Base-by-base conservation (phyloP, 2,113 vertebrate genomes). In the Elachura formosa region DNA sequence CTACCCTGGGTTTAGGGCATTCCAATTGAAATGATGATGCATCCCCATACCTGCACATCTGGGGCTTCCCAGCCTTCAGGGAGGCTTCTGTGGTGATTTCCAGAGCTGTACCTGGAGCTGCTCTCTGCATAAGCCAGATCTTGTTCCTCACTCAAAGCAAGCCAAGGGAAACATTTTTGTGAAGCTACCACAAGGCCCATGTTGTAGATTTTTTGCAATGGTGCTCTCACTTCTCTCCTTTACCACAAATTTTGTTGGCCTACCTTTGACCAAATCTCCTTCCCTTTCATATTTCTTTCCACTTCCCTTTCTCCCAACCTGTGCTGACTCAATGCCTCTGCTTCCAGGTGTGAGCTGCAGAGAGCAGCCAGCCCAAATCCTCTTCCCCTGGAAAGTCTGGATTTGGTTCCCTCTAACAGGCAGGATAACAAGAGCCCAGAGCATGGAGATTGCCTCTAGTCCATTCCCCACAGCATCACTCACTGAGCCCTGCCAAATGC, bases 11-110 rank as follows among this genome's bases (percentile, higher is more conserved):
- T 61, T 94, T 71, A 43, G 45, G 48, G 22, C 31, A 31, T 34
- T 26, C 11, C 41, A 69, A 0, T 0, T 55, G 17, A 67, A 78
- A 67, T 0, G 0, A 29, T n/a, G 48, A 11, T 38, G n/a, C 33
- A 52, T 49, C 36, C 17, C 58, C 68, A 51, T 20, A 6, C 17
- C 11, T 58, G 84, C 14, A 23, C 38, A 8, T 29, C 52, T 54
- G 55, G 10, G 24, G 54, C 31, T 75, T 12, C 31, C 15, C 7
- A 11, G 9, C 18, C 36, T 63, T 43, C 2, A 2, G 56, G 24
- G 25, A 45, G 79, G 31, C 12, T 72, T 81, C 66, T 54, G 49
- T 15, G 58, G 38, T 6, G 67, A 12, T 83, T 91, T 76, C 76
- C 38, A 41, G 49, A 61, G 56, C 43, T 45, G n/a, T 15, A 45